phyloP scores from a whole-genome alignment of 1,140 invertebrate species.

The Liolophura sinensis region DNA sequence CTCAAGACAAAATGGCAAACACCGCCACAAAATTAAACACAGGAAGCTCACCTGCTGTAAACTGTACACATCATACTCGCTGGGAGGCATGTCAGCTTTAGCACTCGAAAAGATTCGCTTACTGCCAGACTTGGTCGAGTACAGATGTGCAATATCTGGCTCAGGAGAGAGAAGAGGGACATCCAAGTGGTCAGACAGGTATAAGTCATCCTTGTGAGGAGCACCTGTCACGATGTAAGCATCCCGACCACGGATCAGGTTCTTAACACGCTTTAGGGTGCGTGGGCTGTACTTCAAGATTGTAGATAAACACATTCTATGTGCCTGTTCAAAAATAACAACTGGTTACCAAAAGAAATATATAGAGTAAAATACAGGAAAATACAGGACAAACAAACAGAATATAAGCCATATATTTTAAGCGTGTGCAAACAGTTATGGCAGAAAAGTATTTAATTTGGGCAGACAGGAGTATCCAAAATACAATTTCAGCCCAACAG shows the following conservation, averaged over 20 bases:
- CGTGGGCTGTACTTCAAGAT: constrained; percentile 57
- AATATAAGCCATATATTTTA: too few relatives aligned
- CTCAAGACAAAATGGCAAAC: too few relatives aligned
- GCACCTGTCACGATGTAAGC: constrained; percentile 57
- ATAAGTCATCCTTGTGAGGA: constrained; percentile 55
- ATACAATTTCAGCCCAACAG: too few relatives aligned
- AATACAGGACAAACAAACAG: too few relatives aligned
- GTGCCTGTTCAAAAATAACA: constrained; percentile 40
- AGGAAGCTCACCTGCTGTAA: constrained; percentile 46
- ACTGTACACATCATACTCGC: constrained; percentile 57
- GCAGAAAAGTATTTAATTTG: too few relatives aligned
- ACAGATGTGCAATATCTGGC: constrained; percentile 55
- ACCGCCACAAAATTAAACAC: neutral
- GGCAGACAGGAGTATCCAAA: too few relatives aligned
- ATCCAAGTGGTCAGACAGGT: constrained; percentile 50
- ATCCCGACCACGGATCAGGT: constrained; percentile 53
- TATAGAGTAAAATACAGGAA: too few relatives aligned
- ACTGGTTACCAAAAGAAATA: too few relatives aligned
- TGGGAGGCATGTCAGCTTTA: constrained; percentile 49
- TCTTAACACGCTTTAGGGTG: constrained; percentile 50
- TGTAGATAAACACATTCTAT: constrained; percentile 57
- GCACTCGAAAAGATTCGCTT: constrained; percentile 58
- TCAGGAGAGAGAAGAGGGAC: constrained; percentile 55
- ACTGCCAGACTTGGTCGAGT: constrained; percentile 57
- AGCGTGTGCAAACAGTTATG: too few relatives aligned